These are phyloP conservation scores for Coecobrya sp. DNA, from an alignment of 2,888 invertebrate genomes.

Conservation along the genomic window DNA sequence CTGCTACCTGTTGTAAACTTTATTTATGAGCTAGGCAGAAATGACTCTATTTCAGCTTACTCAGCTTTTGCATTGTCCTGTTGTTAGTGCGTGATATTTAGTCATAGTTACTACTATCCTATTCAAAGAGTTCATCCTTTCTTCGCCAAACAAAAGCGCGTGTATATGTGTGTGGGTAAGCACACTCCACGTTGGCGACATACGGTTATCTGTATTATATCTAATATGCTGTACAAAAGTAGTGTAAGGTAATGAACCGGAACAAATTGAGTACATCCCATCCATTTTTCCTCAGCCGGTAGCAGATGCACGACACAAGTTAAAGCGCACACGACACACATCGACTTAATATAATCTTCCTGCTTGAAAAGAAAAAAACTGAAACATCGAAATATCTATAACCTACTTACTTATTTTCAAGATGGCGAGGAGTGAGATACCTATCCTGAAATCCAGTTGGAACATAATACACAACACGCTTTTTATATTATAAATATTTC, in stretches of 20 bases:
- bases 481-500: slow-evolving; percentile 6
- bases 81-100: slow-evolving; percentile 31
- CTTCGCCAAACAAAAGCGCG: neutral
- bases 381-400: neutral
- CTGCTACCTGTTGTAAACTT: slow-evolving; percentile 79
- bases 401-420: neutral
- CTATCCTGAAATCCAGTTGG: no score
- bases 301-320: slow-evolving; percentile 1
- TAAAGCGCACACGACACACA: neutral
- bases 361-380: neutral
- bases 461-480: neutral
- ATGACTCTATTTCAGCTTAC: slow-evolving; percentile 15
- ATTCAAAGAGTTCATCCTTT: neutral
- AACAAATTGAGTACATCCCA: slow-evolving; percentile 75
- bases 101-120: neutral
- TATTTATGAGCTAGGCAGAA: slow-evolving; percentile 63
- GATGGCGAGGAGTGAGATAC: no score
- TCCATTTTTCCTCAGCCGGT: slow-evolving; percentile 38
- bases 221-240: slow-evolving; percentile 34
- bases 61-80: slow-evolving; percentile 28
- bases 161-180: neutral
- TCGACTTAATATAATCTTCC: slow-evolving; percentile 13
- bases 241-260: slow-evolving; percentile 73
- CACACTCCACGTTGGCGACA: neutral
- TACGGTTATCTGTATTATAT: neutral